These are phyloP conservation scores for Meriones unguiculatus DNA, from an alignment of 2,113 vertebrate species.

Conservation along the genomic window DNA sequence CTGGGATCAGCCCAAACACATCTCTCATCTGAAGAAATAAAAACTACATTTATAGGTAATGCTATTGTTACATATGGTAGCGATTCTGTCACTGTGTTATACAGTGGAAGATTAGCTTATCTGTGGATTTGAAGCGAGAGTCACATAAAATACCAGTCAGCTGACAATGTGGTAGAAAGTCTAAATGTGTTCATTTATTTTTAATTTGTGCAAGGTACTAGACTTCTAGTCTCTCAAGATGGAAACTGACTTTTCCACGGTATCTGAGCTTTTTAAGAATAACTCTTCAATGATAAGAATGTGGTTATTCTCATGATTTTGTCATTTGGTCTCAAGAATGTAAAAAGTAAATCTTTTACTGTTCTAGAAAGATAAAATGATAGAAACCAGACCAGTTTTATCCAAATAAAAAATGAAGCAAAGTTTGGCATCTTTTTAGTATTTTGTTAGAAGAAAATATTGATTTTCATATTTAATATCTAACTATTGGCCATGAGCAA, in stretches of 20 bases:
- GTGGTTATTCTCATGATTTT: neutral
- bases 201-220: neutral
- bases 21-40: too few species aligned
- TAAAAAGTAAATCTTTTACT: neutral
- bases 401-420: neutral
- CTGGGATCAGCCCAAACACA: too few species aligned
- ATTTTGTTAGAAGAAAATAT: neutral
- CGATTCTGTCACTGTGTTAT: neutral
- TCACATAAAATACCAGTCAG: fast-evolving
- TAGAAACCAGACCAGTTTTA: neutral
- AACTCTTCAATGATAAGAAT: neutral
- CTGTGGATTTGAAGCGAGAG: neutral
- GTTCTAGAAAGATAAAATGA: neutral
- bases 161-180: neutral
- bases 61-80: fast-evolving
- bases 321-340: neutral
- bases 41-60: too few species aligned
- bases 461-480: neutral
- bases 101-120: neutral
- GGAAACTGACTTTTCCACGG: neutral
- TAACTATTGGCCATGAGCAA: neutral
- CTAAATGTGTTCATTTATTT: neutral
- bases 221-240: neutral
- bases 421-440: neutral
- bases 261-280: neutral